Conservation (phyloP, 2,888 invertebrate species). For the Pinctada fucata region DNA sequence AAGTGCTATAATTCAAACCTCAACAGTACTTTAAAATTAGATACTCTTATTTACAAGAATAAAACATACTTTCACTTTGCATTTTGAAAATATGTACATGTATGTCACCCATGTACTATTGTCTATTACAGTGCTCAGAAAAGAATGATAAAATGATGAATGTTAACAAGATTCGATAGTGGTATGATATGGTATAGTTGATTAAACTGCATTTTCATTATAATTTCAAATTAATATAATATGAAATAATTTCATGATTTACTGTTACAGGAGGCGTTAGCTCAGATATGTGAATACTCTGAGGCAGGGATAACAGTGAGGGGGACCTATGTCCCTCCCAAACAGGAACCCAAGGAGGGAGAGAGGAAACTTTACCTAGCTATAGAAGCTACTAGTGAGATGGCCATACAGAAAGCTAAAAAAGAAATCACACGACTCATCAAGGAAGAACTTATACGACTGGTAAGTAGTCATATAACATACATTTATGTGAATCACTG, state of each 20-base stretch:
- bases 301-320: conserved; percentile 99
- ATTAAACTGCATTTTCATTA: too few species aligned
- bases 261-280: conserved; percentile 89
- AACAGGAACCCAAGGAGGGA: conserved; percentile 83
- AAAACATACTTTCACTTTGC: too few species aligned
- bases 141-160: too few species aligned
- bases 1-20: too few species aligned
- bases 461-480: conserved; percentile 76
- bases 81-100: too few species aligned
- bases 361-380: conserved; percentile 97
- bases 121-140: not conserved
- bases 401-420: conserved; percentile 82
- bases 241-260: not conserved
- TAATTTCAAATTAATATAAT: too few species aligned
- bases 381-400: conserved; percentile 98
- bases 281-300: conserved; percentile 98
- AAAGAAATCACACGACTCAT: conserved; percentile 96
- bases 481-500: not conserved
- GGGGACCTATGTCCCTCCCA: conserved; percentile 93
- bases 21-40: too few species aligned
- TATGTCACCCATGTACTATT: too few species aligned
- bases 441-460: conserved; percentile 96
- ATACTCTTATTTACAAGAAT: too few species aligned
- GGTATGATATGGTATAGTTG: too few species aligned
- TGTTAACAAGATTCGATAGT: too few species aligned